Evolutionary conservation across 2,797 vertebrate species (phyloP).

Genomic region (Epinephelus coioides): DNA sequence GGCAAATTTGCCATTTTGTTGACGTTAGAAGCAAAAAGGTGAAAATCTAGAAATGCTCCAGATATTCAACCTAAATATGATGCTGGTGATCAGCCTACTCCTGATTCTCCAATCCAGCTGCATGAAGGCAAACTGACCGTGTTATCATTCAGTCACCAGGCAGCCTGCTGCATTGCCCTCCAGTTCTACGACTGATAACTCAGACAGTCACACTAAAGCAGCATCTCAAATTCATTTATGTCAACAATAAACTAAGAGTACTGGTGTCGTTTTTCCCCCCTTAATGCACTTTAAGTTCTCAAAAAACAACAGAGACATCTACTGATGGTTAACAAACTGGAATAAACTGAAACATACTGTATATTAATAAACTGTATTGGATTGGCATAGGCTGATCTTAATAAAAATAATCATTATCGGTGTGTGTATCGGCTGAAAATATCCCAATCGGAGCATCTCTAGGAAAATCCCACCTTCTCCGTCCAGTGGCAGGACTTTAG

Average conservation of each 20-base stretch:
- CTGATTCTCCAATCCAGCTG: constrained; percentile 34
- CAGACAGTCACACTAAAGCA: constrained; percentile 37
- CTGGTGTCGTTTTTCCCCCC: constrained; percentile 12
- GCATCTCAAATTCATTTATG: constrained; percentile 32
- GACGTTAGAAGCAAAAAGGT: constrained; percentile 3
- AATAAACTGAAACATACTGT: constrained; percentile 48
- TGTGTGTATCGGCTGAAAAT: constrained; percentile 61
- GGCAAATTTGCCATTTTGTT: neutral
- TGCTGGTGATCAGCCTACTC: constrained; percentile 54
- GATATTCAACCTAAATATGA: constrained; percentile 33
- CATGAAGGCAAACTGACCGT: constrained; percentile 23
- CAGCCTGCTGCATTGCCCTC: constrained; percentile 8
- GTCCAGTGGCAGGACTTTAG: constrained; percentile 69
- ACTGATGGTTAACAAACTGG: constrained; percentile 49
- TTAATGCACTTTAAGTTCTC: constrained; percentile 43
- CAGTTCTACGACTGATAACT: constrained; percentile 23
- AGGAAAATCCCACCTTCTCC: constrained; percentile 68
- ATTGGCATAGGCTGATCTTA: constrained; percentile 72
- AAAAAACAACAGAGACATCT: constrained; percentile 49
- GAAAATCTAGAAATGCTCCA: constrained; percentile 34
- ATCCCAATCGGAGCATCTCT: constrained; percentile 65
- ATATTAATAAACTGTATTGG: constrained; percentile 60
- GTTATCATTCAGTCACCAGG: constrained; percentile 2
- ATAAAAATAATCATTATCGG: constrained; percentile 63
- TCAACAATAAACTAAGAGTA: constrained; percentile 44